Evolutionary conservation across 2,888 invertebrate genomes (phyloP), one percentile per base, ranked within the genome.

Genomic region (Orgyia antiqua): DNA sequence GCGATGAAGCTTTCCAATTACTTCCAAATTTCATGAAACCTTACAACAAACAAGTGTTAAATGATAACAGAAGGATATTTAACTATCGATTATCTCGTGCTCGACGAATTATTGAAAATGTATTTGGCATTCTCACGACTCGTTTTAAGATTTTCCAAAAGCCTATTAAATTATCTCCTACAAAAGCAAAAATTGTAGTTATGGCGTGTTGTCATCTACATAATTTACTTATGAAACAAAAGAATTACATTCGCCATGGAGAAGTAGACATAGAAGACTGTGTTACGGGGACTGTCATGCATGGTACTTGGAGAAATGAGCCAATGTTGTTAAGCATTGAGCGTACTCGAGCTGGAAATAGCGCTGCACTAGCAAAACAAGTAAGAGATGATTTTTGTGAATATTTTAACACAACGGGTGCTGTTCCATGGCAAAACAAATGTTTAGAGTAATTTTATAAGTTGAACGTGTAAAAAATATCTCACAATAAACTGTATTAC

Each of bases 61-160:
- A 19, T 21, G 23, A 36, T 39, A 21, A 36, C n/a, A 37, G 27
- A 42, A 42, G 21, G 13, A 42, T 24, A 20, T 34, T 25, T 19
- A 36, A 39, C 23, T 42, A 42, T 27, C n/a, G 40, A 31, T 28
- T 45, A 19, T 40, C 38, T 20, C 19, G 38, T 13, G 45, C 42
- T 10, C 26, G 45, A 12, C 13, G 33, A 21, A 29, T 36, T n/a
- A 23, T 41, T 19, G 39, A 44, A 34, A 33, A 29, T 31, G 32
- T 13, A 23, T 44, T 41, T 33, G 41, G 39, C n/a, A 39, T 41
- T 17, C 24, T 39, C 4, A 6, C 39, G 6, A 24, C 18, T 25
- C 29, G 32, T 20, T 44, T 44, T 34, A 24, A 24, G 13, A 26
- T 41, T 28, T 33, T 44, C 24, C 29, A 37, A 32, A 36, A 25